These are phyloP conservation scores for Buathra laborator DNA, from an alignment of 2,888 invertebrate genomes.

Conservation along the genomic window DNA sequence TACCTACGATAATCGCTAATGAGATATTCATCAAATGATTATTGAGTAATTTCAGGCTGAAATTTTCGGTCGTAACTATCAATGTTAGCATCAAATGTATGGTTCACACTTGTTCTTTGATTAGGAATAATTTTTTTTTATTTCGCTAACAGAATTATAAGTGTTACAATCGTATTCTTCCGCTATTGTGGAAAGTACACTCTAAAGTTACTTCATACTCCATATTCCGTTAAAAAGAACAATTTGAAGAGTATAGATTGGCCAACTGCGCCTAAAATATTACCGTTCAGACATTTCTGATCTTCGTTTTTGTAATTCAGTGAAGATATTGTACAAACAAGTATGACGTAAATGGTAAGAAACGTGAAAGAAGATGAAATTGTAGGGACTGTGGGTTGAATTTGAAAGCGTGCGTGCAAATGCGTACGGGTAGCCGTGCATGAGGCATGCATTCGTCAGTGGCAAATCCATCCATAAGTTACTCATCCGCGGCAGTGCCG, in stretches of 20 bases:
- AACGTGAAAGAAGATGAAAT: too few relatives aligned
- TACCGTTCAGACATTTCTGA: too few relatives aligned
- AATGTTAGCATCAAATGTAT: background rate
- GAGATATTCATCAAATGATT: background rate
- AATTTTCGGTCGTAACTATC: background rate
- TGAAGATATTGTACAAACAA: too few relatives aligned
- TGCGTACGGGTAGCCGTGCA: constrained; percentile 21
- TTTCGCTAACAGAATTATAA: too few relatives aligned
- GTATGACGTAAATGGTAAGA: too few relatives aligned
- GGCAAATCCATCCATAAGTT: constrained; percentile 75
- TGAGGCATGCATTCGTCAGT: constrained; percentile 71
- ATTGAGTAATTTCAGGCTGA: background rate
- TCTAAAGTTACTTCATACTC: too few relatives aligned
- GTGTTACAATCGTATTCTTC: too few relatives aligned
- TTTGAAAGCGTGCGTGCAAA: constrained; percentile 7
- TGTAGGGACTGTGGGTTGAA: background rate
- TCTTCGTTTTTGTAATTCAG: too few relatives aligned
- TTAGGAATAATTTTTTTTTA: background rate
- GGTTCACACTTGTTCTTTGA: background rate
- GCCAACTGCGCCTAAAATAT: too few relatives aligned
- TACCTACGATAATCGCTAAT: background rate
- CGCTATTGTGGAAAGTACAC: too few relatives aligned
- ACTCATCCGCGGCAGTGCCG: constrained; percentile 70
- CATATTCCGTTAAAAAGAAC: too few relatives aligned
- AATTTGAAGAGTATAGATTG: too few relatives aligned